phyloP scores from a whole-genome alignment of 30 jellyfish, hydroid and myxozoan genomes.

The Hydractinia symbiolongicarpus region DNA sequence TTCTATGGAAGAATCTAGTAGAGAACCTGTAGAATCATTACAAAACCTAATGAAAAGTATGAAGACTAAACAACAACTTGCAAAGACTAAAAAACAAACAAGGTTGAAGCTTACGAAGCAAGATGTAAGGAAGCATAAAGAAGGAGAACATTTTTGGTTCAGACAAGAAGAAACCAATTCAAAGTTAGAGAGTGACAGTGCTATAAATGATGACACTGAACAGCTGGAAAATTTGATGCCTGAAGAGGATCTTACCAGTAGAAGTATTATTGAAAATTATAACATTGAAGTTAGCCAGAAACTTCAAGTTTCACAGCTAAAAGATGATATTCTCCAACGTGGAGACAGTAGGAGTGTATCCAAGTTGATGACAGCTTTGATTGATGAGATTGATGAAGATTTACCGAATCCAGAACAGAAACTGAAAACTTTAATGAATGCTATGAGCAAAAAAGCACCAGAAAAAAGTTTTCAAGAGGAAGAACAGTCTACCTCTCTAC shows the following conservation, averaged over 20 bases:
- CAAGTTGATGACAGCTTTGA: constrained; percentile 20
- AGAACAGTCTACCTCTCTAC: neutral
- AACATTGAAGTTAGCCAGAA: neutral
- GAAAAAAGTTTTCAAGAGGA: neutral
- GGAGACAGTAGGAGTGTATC: constrained; percentile 13
- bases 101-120: neutral
- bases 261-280: neutral
- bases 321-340: constrained; percentile 1
- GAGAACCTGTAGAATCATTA: neutral
- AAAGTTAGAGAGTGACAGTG: neutral
- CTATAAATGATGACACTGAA: constrained; percentile 8
- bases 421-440: constrained; percentile 21
- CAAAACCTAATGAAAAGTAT: neutral
- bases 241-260: neutral
- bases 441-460: constrained; percentile 1
- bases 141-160: constrained; percentile 35
- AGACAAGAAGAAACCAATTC: neutral
- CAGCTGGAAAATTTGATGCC: neutral
- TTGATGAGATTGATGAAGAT: constrained; percentile 13
- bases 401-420: neutral
- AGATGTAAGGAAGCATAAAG: constrained; percentile 3
- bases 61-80: neutral
- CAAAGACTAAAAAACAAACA: neutral
- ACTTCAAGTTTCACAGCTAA: constrained; percentile 2
- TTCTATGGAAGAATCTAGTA: neutral